These are phyloP conservation scores for Craseonycteris thonglongyai DNA, from an alignment of 2,113 vertebrate genomes.

Conservation along the genomic window DNA sequence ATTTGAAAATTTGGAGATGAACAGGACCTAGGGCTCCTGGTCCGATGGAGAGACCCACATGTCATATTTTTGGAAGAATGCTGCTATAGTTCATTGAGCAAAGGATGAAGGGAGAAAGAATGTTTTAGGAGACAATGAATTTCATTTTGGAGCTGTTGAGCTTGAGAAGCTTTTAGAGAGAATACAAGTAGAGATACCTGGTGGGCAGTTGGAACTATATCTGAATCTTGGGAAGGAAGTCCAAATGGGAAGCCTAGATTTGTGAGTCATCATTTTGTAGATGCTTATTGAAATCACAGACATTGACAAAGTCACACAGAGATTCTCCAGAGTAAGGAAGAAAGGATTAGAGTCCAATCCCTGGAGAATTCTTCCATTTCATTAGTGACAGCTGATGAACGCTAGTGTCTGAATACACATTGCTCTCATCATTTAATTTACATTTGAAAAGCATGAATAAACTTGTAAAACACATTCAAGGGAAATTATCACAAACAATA, in stretches of 20 bases:
- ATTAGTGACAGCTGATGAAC: conserved; percentile 27
- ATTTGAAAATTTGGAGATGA: neutral
- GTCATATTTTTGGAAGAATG: neutral
- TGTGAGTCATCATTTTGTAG: neutral
- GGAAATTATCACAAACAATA: conserved; percentile 46
- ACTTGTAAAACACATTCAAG: conserved; percentile 31
- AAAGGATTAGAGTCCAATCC: neutral
- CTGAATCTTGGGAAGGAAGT: neutral
- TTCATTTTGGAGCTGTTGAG: neutral
- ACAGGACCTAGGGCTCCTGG: neutral
- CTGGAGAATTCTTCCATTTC: conserved; percentile 16
- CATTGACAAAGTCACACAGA: conserved; percentile 8
- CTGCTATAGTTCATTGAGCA: neutral
- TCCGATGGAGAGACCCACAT: neutral
- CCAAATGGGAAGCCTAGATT: neutral
- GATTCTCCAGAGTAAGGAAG: conserved; percentile 13
- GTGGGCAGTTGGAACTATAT: neutral
- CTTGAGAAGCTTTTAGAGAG: neutral
- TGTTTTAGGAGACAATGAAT: neutral
- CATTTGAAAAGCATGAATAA: conserved; percentile 57
- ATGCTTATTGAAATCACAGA: neutral
- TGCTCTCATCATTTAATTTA: conserved; percentile 44
- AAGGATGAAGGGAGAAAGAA: neutral
- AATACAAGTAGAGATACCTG: neutral
- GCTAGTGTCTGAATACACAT: conserved; percentile 32